These are phyloP conservation scores for Phrynocephalus forsythii DNA, from an alignment of 2,797 vertebrate genomes.

Conservation along the genomic window DNA sequence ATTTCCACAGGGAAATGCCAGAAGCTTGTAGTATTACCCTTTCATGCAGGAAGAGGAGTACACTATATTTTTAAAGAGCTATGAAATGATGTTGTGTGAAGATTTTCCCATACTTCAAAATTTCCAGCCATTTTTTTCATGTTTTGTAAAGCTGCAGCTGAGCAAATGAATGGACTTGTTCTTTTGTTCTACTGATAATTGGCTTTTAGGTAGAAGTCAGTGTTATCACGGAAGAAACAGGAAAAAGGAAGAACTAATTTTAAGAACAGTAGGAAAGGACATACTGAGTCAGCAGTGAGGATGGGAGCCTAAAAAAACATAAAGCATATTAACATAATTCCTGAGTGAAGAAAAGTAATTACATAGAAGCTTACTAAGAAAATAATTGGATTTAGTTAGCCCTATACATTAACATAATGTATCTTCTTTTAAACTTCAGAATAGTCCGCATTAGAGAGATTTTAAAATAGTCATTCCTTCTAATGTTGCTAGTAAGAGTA, in stretches of 20 bases:
- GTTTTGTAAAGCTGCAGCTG: neutral
- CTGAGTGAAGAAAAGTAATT: conserved; percentile 54
- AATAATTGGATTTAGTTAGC: conserved; percentile 43
- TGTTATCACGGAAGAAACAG: conserved; percentile 14
- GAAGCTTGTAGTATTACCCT: neutral
- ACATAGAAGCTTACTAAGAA: conserved; percentile 38
- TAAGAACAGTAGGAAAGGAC: conserved; percentile 56
- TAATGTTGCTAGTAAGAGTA: neutral
- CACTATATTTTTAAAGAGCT: neutral
- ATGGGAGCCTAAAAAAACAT: conserved; percentile 54
- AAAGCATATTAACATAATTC: conserved; percentile 42
- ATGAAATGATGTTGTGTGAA: neutral
- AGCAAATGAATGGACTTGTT: conserved; percentile 6
- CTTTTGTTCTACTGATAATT: conserved; percentile 35
- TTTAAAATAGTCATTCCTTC: neutral
- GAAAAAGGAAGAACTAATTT: conserved; percentile 43
- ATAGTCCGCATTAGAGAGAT: neutral
- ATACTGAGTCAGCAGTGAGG: conserved; percentile 55
- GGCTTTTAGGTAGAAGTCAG: neutral
- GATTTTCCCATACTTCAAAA: conserved; percentile 1
- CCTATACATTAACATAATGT: neutral
- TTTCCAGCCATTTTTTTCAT: neutral
- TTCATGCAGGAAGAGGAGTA: neutral
- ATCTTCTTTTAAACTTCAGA: neutral
- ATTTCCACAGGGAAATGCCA: neutral